Base-by-base conservation (phyloP, 2,113 vertebrate genomes). In the Diphyllodes magnificus region DNA sequence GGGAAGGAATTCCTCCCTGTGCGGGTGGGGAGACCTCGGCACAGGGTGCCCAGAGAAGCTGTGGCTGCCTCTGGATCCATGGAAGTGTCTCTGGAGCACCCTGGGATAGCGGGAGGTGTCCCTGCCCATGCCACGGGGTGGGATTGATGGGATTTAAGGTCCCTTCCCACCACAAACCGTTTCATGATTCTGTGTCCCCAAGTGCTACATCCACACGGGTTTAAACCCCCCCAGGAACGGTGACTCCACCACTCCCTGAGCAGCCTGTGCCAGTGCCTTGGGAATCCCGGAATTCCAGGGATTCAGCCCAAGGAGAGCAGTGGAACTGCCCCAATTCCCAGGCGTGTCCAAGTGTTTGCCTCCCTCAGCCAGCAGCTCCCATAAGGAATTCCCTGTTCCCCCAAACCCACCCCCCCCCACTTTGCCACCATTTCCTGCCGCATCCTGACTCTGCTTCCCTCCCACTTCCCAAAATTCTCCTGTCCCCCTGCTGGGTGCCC, bases 221-320 rank as follows among this genome's bases (percentile, higher is more conserved):
- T 73, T 66, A 15, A 73, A 0, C 5, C 7, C 44, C 19, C 4
- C 6, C 12, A 20, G 57, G 2, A 0, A 18, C 6, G 25, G 25
- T 10, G 25, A 11, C 25, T 64, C 14, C 7, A 1, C 31, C 1
- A 1, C 18, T 45, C 77, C 68, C 18, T 57, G 77, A 64, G 33
- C 68, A 37, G 31, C 59, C 42, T 65, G 33, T 73, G 59, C 44
- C 51, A 50, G 44, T 6, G 4, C 27, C 33, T 65, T 1, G 0
- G 86, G 60, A 51, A 45, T 65, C 15, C 42, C 7, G 3, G 6
- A 66, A 60, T 66, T 45, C 33, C 78, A 60, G 28, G 86, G 53
- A 30, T 75, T 53, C 69, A 82, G 16, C 61, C 60, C 53, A 8
- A 22, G 61, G 45, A 45, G n/a, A 45, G 45, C 45, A 5, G 28